Evolutionary conservation across 37 sponge, comb jelly and placozoan genomes (phyloP).

Genomic region (Aplysina aerophoba): DNA sequence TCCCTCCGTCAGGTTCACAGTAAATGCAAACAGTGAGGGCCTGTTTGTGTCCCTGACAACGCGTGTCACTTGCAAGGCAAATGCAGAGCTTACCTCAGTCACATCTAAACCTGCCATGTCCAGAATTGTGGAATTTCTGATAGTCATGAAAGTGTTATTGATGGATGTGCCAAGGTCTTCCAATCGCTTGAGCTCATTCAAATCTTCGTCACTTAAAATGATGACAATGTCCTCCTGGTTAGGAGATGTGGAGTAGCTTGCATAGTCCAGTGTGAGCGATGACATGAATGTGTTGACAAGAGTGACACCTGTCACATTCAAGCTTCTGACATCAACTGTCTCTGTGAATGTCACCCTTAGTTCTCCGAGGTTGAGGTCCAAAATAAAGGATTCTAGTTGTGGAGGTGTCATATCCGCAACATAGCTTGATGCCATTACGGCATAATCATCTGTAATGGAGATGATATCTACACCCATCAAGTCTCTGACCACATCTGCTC

Average conservation of each 20-base stretch:
- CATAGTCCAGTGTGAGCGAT: not conserved
- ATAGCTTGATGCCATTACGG: conserved; percentile 41
- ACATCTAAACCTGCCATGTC: conserved; percentile 80
- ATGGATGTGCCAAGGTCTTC: conserved; percentile 53
- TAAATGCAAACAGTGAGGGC: conserved; percentile 61
- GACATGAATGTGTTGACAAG: conserved; percentile 45
- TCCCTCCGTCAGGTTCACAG: conserved; percentile 65
- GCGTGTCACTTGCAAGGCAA: conserved; percentile 12
- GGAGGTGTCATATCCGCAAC: conserved; percentile 78
- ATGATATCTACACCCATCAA: conserved; percentile 46
- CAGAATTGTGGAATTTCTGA: conserved; percentile 44
- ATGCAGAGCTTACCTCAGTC: conserved; percentile 24
- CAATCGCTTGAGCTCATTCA: conserved; percentile 81
- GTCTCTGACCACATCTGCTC: conserved; percentile 74
- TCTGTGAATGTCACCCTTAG: conserved; percentile 77
- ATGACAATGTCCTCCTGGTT: conserved; percentile 40
- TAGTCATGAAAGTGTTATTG: conserved; percentile 61
- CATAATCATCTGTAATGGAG: conserved; percentile 72
- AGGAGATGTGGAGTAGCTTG: not conserved
- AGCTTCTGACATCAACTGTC: conserved; percentile 68
- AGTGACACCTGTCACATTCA: conserved; percentile 70
- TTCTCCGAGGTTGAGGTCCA: conserved; percentile 73
- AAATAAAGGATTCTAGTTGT: conserved; percentile 45
- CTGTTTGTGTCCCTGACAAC: conserved; percentile 44
- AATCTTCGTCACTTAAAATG: conserved; percentile 57